Evolutionary conservation across 2,888 invertebrate genomes (phyloP).

Genomic region (Tyria jacobaeae): DNA sequence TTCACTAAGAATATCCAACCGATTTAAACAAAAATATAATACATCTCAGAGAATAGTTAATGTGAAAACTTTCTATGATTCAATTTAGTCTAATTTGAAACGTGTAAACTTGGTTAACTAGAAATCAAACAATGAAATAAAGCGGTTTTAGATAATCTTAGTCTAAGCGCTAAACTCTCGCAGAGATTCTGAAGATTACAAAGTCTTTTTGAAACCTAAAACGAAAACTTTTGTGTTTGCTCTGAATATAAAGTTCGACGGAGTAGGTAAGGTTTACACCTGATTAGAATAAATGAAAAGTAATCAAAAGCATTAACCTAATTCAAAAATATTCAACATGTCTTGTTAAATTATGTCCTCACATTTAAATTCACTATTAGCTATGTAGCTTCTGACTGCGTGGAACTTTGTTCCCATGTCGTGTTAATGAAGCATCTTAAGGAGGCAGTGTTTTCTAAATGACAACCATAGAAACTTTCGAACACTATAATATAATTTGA

Average conservation of each 20-base stretch:
- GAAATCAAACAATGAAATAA: constrained; percentile 51
- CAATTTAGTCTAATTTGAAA: constrained; percentile 37
- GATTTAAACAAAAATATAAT: constrained; percentile 3
- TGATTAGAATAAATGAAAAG: background rate
- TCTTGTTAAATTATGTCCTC: background rate
- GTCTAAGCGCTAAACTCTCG: constrained; percentile 39
- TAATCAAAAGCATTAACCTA: background rate
- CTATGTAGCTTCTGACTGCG: background rate
- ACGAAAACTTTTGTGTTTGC: background rate
- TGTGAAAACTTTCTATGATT: constrained; percentile 22
- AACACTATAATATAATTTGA: too few relatives aligned
- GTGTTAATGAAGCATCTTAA: background rate
- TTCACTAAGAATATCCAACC: background rate
- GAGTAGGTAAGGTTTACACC: background rate
- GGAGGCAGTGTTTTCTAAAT: background rate
- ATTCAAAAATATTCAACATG: background rate
- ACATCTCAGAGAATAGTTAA: background rate
- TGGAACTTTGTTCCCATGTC: background rate
- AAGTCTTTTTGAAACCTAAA: background rate
- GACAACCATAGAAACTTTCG: background rate
- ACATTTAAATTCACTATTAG: background rate
- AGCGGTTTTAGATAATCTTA: constrained; percentile 44
- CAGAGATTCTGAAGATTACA: constrained; percentile 4
- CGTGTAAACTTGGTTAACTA: constrained; percentile 38
- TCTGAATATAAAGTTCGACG: background rate